Conservation (phyloP, 2,797 vertebrate species). For the Hyperoplus immaculatus region DNA sequence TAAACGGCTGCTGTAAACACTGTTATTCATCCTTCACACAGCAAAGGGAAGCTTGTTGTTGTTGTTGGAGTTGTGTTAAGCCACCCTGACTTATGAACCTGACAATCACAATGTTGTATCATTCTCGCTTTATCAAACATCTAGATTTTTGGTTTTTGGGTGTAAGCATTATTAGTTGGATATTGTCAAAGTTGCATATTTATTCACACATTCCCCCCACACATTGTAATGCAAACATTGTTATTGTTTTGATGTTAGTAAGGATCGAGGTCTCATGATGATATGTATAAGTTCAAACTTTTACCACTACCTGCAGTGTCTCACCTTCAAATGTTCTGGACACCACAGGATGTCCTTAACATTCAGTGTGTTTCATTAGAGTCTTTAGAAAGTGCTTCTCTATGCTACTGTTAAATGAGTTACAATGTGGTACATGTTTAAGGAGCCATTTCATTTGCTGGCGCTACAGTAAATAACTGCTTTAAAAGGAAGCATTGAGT, state of each 20-base stretch:
- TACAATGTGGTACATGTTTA: not conserved
- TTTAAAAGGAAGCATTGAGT: not conserved
- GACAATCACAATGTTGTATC: not conserved
- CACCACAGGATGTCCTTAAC: not conserved
- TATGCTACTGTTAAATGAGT: not conserved
- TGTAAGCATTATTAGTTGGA: no score
- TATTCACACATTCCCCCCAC: no score
- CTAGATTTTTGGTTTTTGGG: no score
- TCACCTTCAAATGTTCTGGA: not conserved
- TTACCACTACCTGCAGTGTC: no score
- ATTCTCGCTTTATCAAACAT: no score
- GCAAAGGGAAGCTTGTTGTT: conserved; percentile 4
- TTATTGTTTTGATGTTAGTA: no score
- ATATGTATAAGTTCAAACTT: no score
- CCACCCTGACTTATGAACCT: not conserved
- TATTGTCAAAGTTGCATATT: no score
- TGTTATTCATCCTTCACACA: conserved; percentile 12
- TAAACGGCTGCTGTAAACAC: conserved; percentile 38
- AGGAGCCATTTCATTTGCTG: not conserved
- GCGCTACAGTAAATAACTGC: not conserved
- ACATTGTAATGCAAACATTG: no score
- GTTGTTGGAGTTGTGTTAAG: not conserved
- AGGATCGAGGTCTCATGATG: no score
- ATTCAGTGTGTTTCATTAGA: not conserved
- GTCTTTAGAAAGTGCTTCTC: not conserved